Percentiles rank a stretch among this genome's conserved stretches.
Evolutionary conservation across 2,113 vertebrate genomes (phyloP).

Genomic region (Psittacus erithacus): DNA sequence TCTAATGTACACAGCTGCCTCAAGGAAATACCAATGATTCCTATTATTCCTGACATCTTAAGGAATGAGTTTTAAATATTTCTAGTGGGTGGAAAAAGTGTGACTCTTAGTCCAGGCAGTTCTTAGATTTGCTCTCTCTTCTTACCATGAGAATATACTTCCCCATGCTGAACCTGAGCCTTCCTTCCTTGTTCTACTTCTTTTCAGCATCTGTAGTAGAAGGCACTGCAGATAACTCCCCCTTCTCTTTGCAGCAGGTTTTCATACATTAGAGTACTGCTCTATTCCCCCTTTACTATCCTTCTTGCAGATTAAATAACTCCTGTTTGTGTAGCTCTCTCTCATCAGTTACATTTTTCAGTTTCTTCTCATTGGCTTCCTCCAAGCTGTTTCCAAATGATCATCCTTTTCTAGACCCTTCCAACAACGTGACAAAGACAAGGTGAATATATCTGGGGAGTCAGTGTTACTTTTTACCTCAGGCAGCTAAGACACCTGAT

Average conservation of each 20-base stretch:
- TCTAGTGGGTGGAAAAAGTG: background rate
- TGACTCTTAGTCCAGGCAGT: background rate
- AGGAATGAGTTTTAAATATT: background rate
- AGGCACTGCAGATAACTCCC: background rate
- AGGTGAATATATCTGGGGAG: fast-evolving
- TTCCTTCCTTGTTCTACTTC: background rate
- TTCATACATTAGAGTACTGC: background rate
- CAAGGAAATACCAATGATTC: background rate
- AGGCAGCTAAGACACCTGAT: background rate
- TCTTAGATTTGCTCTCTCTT: background rate
- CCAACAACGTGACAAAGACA: background rate
- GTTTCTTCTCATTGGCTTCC: background rate
- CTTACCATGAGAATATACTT: background rate
- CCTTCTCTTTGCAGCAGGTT: background rate
- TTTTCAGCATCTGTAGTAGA: background rate
- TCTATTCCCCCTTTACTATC: background rate
- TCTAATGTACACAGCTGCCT: background rate
- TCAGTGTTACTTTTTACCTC: background rate
- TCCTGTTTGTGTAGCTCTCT: background rate
- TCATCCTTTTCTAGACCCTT: background rate
- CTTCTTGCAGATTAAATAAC: background rate
- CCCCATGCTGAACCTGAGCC: background rate
- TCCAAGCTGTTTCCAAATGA: background rate
- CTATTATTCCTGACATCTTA: background rate
- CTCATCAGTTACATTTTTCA: background rate